These are phyloP conservation scores for Barnardius zonarius DNA, from an alignment of 2,113 vertebrate genomes.

Conservation along the genomic window DNA sequence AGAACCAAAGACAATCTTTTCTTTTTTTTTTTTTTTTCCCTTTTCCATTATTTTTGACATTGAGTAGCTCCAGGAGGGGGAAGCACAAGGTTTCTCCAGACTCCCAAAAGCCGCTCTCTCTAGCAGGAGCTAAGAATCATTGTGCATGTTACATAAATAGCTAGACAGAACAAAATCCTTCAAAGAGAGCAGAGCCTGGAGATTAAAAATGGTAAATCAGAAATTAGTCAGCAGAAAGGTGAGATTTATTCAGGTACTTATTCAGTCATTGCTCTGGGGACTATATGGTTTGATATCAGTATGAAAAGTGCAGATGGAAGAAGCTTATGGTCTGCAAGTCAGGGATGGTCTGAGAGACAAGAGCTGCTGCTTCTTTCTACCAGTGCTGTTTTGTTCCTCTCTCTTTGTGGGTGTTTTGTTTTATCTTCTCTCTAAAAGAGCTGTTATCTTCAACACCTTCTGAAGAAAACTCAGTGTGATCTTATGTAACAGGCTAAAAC, in stretches of 20 bases:
- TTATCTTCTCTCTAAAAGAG: neutral
- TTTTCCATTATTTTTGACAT: neutral
- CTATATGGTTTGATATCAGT: neutral
- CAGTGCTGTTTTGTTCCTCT: neutral
- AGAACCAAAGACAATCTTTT: neutral
- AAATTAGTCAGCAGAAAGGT: neutral
- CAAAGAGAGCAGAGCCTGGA: neutral
- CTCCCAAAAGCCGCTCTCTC: neutral
- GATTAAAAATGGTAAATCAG: neutral
- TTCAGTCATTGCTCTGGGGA: neutral
- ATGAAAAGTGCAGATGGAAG: neutral
- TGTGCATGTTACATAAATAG: neutral
- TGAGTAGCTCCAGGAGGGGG: neutral
- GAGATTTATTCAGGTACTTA: neutral
- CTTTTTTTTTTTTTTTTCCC: neutral
- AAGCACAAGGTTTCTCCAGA: neutral
- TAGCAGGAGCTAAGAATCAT: neutral
- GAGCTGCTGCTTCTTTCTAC: neutral
- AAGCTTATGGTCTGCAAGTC: neutral
- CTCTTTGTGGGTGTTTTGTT: neutral
- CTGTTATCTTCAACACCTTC: neutral
- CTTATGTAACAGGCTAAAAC: neutral
- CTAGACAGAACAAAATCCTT: neutral
- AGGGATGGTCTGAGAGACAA: neutral
- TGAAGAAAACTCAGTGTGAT: neutral